phyloP scores from a whole-genome alignment of 2,113 vertebrate species.

The Engystomops pustulosus region DNA sequence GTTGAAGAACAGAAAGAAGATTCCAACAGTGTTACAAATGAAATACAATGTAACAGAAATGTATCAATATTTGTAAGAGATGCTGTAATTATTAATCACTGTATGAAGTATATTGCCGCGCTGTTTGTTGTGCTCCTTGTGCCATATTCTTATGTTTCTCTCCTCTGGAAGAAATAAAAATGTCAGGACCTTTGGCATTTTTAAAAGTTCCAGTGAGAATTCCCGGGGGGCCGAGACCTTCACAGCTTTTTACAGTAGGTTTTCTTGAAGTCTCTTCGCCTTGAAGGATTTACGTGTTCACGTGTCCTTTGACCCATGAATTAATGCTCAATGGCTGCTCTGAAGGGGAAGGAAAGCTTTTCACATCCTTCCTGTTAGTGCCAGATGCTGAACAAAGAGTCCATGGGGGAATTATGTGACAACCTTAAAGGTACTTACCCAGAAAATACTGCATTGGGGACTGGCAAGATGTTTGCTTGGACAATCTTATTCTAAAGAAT shows the following conservation, averaged over 20 bases:
- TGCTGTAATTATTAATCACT: too few relatives aligned
- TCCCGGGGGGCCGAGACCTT: conserved; percentile 47
- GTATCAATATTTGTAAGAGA: too few relatives aligned
- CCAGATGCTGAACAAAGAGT: conserved; percentile 57
- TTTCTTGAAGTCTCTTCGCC: conserved; percentile 48
- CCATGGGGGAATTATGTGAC: conserved; percentile 58
- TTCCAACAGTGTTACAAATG: too few relatives aligned
- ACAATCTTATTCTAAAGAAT: neutral
- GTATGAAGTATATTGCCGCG: too few relatives aligned
- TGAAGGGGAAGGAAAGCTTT: conserved; percentile 56
- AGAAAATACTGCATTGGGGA: conserved; percentile 26
- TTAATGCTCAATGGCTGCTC: conserved; percentile 58
- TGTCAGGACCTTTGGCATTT: conserved; percentile 39
- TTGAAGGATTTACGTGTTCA: conserved; percentile 56
- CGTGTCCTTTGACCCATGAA: conserved; percentile 58
- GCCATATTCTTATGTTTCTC: neutral
- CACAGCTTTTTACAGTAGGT: conserved; percentile 54
- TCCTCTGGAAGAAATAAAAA: conserved; percentile 11
- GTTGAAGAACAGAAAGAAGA: too few relatives aligned
- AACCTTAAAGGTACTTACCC: conserved; percentile 51
- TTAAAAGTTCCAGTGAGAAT: conserved; percentile 31
- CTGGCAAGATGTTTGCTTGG: neutral
- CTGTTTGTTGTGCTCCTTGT: neutral
- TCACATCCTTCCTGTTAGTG: conserved; percentile 58
- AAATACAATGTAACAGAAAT: too few relatives aligned